These are phyloP conservation scores for Lota lota DNA, from an alignment of 2,113 vertebrate species.

Conservation along the genomic window DNA sequence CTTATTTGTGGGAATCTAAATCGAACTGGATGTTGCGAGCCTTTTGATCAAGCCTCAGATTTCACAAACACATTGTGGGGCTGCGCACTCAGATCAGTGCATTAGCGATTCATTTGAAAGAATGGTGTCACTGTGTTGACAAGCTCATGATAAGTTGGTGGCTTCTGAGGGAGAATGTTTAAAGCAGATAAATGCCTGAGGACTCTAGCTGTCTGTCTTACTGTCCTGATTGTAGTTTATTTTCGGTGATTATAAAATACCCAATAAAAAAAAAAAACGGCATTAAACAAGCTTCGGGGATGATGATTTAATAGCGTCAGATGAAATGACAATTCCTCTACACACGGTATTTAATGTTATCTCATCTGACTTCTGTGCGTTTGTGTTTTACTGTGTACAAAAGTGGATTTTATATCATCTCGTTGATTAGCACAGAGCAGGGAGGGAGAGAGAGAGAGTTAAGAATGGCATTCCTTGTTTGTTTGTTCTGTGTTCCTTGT, in stretches of 20 bases:
- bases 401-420: conserved; percentile 56
- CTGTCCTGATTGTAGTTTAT: conserved; percentile 77
- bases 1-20: conserved; percentile 71
- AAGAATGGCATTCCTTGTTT: conserved; percentile 46
- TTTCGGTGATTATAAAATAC: conserved; percentile 73
- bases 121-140: conserved; percentile 78
- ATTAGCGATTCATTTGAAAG: conserved; percentile 77
- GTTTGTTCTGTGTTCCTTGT: neutral
- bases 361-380: conserved; percentile 63
- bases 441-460: conserved; percentile 47
- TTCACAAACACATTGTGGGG: conserved; percentile 65
- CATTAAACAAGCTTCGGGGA: conserved; percentile 71
- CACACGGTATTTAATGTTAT: conserved; percentile 64
- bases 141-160: conserved; percentile 73
- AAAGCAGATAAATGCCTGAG: conserved; percentile 75
- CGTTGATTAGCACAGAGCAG: conserved; percentile 61
- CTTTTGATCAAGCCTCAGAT: conserved; percentile 77
- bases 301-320: conserved; percentile 75
- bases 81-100: conserved; percentile 65
- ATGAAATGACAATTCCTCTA: conserved; percentile 58
- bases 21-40: conserved; percentile 63
- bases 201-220: conserved; percentile 75
- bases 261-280: conserved; percentile 1
- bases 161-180: conserved; percentile 74
- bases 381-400: conserved; percentile 64